Percentiles rank a stretch among this genome's conserved stretches.
phyloP scores from a whole-genome alignment of 1,140 invertebrate genomes.

The Grapholita molesta region DNA sequence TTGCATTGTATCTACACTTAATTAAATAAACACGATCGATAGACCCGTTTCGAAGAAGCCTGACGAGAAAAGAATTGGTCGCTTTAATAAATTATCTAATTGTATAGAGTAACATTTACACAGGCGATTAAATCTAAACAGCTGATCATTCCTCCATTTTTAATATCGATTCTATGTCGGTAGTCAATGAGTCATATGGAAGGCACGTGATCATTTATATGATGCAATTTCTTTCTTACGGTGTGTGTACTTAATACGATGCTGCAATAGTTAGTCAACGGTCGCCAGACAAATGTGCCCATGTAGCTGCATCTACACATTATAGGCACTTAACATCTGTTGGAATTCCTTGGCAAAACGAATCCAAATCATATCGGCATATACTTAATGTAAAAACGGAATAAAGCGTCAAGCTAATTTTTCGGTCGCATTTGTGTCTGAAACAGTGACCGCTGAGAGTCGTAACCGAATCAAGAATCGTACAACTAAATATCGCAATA shows the following conservation, averaged over 20 bases:
- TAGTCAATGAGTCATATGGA: background rate
- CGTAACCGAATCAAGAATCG: background rate
- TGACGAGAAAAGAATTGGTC: background rate
- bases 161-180: too few species aligned
- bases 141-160: background rate
- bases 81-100: background rate
- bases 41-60: background rate
- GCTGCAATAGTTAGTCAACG: too few species aligned
- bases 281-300: too few species aligned
- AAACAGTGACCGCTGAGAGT: background rate
- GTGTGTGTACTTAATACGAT: too few species aligned
- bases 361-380: background rate
- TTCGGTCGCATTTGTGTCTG: too few species aligned
- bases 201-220: background rate
- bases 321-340: background rate
- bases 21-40: background rate
- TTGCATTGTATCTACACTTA: constrained; percentile 11
- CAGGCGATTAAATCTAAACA: background rate
- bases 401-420: background rate
- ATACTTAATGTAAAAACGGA: background rate
- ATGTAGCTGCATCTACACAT: background rate
- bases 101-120: background rate
- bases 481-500: background rate
- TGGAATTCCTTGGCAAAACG: background rate
- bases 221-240: background rate